phyloP scores from a whole-genome alignment of 2,113 vertebrate species.

The Lepus europaeus region DNA sequence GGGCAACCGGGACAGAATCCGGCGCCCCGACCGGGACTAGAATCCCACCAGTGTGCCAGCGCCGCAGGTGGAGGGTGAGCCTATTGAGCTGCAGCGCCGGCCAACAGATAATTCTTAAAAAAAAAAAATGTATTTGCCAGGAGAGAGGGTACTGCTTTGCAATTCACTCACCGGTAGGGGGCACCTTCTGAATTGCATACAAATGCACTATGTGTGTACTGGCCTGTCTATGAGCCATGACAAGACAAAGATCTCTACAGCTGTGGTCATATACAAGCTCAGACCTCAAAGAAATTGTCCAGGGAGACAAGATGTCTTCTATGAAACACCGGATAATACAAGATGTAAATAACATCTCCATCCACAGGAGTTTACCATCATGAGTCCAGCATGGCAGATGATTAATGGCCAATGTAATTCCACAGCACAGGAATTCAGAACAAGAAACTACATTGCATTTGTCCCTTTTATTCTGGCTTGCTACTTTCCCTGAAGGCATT shows the following conservation, averaged over 20 bases:
- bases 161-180: neutral
- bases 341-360: constrained; percentile 38
- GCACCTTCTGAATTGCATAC: neutral
- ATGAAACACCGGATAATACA: constrained; percentile 20
- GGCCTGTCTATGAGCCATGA: neutral
- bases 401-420: neutral
- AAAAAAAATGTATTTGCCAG: neutral
- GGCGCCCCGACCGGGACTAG: no score
- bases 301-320: constrained; percentile 1
- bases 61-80: no score
- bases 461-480: constrained; percentile 62
- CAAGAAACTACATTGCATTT: constrained; percentile 15
- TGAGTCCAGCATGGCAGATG: neutral
- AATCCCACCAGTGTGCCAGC: no score
- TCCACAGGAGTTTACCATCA: neutral
- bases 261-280: neutral
- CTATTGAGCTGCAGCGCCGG: no score
- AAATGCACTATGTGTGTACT: neutral
- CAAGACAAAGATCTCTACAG: neutral
- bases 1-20: no score
- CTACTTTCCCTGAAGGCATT: constrained; percentile 67
- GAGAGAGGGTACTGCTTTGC: constrained; percentile 1
- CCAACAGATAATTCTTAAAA: no score
- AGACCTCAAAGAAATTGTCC: constrained; percentile 6
- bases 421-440: constrained; percentile 39